phyloP scores from a whole-genome alignment of 2,888 invertebrate genomes.

The Lepidocyrtinus sp. region DNA sequence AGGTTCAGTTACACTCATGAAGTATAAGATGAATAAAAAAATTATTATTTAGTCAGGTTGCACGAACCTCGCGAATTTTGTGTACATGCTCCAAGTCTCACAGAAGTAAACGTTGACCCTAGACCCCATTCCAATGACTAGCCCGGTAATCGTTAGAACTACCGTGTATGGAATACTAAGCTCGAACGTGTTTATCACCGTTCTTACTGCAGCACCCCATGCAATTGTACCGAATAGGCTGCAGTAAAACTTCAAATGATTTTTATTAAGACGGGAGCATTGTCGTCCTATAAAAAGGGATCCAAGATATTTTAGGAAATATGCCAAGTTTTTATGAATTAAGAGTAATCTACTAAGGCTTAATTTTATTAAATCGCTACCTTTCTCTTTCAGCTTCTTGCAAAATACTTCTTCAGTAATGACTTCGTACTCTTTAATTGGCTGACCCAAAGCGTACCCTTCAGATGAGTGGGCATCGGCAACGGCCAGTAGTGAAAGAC shows the following conservation, averaged over 20 bases:
- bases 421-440: constrained; percentile 40
- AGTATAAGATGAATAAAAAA: neutral
- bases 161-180: constrained; percentile 73
- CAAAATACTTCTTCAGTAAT: constrained; percentile 52
- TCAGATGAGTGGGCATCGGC: constrained; percentile 14
- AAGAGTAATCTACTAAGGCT: too few species aligned
- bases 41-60: neutral
- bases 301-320: constrained; percentile 3
- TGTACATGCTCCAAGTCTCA: constrained; percentile 61
- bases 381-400: constrained; percentile 31
- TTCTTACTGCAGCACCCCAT: constrained; percentile 68
- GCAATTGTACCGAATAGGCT: constrained; percentile 66
- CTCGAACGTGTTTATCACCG: constrained; percentile 66
- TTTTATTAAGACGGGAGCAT: constrained; percentile 57
- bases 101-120: constrained; percentile 50
- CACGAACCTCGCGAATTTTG: constrained; percentile 63
- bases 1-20: neutral
- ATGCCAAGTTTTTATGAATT: too few species aligned
- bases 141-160: constrained; percentile 72
- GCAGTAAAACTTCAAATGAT: constrained; percentile 66
- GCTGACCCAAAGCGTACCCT: constrained; percentile 42
- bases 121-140: constrained; percentile 71
- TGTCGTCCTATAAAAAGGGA: constrained; percentile 32
- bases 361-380: constrained; percentile 16
- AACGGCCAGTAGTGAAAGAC: constrained; percentile 47